A percentile compares a stretch with the other conserved stretches of the same genome.
phyloP scores from a whole-genome alignment of 2,797 vertebrate genomes.

The Nannoperca australis region DNA sequence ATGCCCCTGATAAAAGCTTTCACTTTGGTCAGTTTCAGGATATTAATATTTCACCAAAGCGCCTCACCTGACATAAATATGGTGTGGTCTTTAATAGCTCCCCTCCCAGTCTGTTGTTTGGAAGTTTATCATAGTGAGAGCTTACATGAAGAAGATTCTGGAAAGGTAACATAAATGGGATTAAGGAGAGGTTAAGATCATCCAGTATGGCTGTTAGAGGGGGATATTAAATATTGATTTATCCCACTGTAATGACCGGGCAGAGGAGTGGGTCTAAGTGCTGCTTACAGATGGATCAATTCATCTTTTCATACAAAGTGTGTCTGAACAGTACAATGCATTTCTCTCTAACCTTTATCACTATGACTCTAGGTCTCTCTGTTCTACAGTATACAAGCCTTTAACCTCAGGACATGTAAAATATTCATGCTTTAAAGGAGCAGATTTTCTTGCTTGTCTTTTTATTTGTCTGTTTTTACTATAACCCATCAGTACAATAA shows the following conservation, averaged over 20 bases:
- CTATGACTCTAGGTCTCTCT: conserved; percentile 36
- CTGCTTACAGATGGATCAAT: conserved; percentile 91
- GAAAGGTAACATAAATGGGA: conserved; percentile 93
- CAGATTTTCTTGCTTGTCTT: conserved; percentile 71
- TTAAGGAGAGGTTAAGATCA: conserved; percentile 94
- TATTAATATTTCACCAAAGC: conserved; percentile 87
- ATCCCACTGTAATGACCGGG: conserved; percentile 88
- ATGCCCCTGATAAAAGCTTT: conserved; percentile 86
- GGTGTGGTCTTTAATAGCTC: conserved; percentile 83
- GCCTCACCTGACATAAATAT: conserved; percentile 89
- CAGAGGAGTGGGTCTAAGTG: conserved; percentile 90
- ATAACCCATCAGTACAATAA: conserved; percentile 82
- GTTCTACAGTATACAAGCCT: conserved; percentile 64
- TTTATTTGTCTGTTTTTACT: conserved; percentile 80
- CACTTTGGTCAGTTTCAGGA: conserved; percentile 88
- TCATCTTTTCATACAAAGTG: conserved; percentile 91
- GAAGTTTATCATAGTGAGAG: conserved; percentile 90
- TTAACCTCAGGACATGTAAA: conserved; percentile 82
- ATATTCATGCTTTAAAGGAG: conserved; percentile 83
- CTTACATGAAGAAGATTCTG: conserved; percentile 85
- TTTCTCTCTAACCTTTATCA: conserved; percentile 71
- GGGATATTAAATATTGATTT: conserved; percentile 97
- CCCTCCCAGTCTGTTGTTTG: conserved; percentile 88
- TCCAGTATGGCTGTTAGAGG: conserved; percentile 87
- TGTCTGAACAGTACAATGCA: conserved; percentile 85